Conservation (phyloP, 2,797 vertebrate species). For the Coilia nasus region DNA sequence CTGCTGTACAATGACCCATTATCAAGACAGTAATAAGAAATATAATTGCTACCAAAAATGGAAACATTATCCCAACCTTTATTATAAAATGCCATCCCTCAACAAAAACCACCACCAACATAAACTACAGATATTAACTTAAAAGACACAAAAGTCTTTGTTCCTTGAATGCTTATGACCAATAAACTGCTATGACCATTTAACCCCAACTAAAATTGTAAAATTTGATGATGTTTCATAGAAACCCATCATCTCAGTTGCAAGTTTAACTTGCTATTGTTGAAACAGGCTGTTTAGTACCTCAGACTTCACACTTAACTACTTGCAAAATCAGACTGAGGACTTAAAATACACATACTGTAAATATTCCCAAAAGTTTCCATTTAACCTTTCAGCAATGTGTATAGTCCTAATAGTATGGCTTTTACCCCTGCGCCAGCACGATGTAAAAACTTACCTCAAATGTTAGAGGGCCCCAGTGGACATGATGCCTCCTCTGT, state of each 20-base stretch:
- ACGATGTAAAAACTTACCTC: constrained; percentile 33
- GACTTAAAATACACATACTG: background rate
- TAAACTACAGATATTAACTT: background rate
- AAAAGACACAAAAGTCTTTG: background rate
- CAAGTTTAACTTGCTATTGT: background rate
- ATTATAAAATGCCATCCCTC: background rate
- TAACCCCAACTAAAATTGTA: background rate
- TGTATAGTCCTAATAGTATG: background rate
- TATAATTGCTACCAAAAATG: background rate
- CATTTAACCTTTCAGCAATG: background rate
- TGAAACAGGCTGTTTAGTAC: background rate
- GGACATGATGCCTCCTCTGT: constrained; percentile 45
- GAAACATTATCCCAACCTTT: background rate
- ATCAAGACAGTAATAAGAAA: background rate
- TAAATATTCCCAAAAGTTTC: background rate
- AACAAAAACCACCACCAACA: background rate
- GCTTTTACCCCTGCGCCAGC: background rate
- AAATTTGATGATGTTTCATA: background rate
- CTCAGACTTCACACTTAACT: background rate
- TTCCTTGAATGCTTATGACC: background rate
- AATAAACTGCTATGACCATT: background rate
- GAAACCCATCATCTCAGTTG: background rate
- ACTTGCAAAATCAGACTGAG: background rate
- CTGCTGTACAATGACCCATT: background rate
- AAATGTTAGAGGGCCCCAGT: constrained; percentile 44